Base-by-base conservation (phyloP, 2,797 vertebrate species). In the Melanogrammus aeglefinus region DNA sequence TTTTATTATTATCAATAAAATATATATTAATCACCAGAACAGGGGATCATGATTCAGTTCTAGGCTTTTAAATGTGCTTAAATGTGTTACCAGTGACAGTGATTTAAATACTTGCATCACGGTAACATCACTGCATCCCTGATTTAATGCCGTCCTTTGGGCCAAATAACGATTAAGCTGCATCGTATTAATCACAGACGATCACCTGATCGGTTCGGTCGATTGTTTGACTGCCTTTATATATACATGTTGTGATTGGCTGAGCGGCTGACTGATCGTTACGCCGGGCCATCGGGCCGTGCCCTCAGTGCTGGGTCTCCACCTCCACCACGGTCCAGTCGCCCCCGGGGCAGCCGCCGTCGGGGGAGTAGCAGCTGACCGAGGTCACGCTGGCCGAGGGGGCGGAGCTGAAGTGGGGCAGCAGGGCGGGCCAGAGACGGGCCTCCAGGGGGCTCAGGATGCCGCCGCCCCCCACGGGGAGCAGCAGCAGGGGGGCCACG, bases 241-340 rank as follows among this genome's bases (percentile, higher is more conserved):
- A 9, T 63, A 9, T 24, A 57, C 5, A 63, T 24, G 8, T 4
- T 27, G n/a, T 69, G n/a, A 33, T 18, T 41, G 36, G 70, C 36
- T 29, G 24, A 24, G n/a, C 18, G 4, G 44, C 1, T 9, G 24
- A 27, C 21, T 4, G n/a, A 75, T 27, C 0, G 74, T 16, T 51
- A 73, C 13, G 70, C 0, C 1, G 39, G 18, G 12, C 75, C 39
- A 63, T 63, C 57, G 24, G 24, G 14, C 51, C n/a, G 1, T 14
- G 29, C 39, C 16, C 73, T 95, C 87, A 97, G 88, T 97, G 96
- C 75, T 96, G 95, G 2, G 96, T 97, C 91, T 97, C 96, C 83
- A 97, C 93, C 87, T 97, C 96, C 79, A 97, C 96, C 77, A 97
- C 95, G 0, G 96, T 97, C 96, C 96, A 97, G 88, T 97, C 95